phyloP scores from a whole-genome alignment of 2,113 vertebrate genomes.

The Caloenas nicobarica region DNA sequence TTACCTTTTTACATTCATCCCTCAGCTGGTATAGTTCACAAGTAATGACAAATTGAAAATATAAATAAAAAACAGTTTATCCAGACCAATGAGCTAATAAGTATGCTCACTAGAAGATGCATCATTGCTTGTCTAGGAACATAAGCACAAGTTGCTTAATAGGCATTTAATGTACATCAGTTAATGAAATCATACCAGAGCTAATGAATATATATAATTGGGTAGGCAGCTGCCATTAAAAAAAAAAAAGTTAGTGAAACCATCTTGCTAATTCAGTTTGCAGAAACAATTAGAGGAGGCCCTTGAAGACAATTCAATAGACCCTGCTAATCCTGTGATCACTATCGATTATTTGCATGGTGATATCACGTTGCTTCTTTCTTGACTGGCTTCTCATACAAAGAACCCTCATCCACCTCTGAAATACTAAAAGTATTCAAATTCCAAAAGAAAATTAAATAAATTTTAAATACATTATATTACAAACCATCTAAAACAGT shows the following conservation, averaged over 20 bases:
- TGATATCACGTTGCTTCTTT: rapidly evolving
- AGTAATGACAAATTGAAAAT: constrained; percentile 51
- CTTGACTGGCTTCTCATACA: not conserved
- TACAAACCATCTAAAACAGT: not conserved
- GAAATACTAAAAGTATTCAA: not conserved
- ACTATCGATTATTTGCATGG: not conserved
- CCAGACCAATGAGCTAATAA: not conserved
- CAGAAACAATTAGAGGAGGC: constrained; percentile 9
- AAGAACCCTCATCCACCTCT: not conserved
- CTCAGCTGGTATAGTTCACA: not conserved
- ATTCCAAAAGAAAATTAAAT: not conserved
- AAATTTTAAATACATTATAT: not conserved
- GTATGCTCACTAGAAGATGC: not conserved
- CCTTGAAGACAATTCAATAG: constrained; percentile 31
- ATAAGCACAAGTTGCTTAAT: constrained; percentile 36
- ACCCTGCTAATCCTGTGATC: not conserved
- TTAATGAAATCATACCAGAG: constrained; percentile 61
- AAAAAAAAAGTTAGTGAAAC: constrained; percentile 13
- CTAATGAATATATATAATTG: constrained; percentile 51
- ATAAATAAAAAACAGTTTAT: constrained; percentile 28
- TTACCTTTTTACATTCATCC: constrained; percentile 53
- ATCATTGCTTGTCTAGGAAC: constrained; percentile 41
- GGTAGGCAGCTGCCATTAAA: constrained; percentile 29
- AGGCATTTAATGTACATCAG: constrained; percentile 2
- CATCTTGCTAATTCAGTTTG: constrained; percentile 39